Percentiles rank a stretch among this genome's conserved stretches.
Conservation (phyloP, 2,113 vertebrate genomes). For the Sinocyclocheilus maitianheensis region DNA sequence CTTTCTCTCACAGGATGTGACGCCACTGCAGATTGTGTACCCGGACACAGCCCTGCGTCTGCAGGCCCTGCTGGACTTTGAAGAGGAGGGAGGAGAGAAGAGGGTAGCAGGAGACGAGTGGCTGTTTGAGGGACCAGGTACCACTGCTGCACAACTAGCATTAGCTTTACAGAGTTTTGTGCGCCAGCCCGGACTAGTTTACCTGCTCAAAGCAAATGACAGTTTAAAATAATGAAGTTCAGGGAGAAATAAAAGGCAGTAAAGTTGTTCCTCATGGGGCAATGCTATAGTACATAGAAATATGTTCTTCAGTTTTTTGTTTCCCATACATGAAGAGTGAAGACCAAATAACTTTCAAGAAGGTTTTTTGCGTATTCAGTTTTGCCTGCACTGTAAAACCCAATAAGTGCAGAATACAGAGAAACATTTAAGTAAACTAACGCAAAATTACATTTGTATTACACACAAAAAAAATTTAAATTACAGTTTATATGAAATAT, state of each 20-base stretch:
- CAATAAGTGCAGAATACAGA: too few species aligned
- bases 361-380: not conserved
- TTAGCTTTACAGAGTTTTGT: conserved; percentile 2
- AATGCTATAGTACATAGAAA: not conserved
- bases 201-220: not conserved
- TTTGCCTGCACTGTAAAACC: not conserved
- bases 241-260: not conserved
- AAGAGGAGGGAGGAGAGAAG: conserved; percentile 70
- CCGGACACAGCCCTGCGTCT: conserved; percentile 88
- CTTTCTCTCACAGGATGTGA: conserved; percentile 73
- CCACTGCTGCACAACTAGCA: not conserved
- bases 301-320: not conserved
- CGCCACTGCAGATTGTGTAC: conserved; percentile 85
- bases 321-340: not conserved
- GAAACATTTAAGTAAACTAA: too few species aligned
- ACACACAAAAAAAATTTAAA: too few species aligned
- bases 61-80: conserved; percentile 86
- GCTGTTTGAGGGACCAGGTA: conserved; percentile 91
- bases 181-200: not conserved
- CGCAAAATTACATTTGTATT: too few species aligned
- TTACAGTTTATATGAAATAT: too few species aligned
- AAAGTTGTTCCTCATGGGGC: not conserved
- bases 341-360: not conserved
- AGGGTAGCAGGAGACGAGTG: conserved; percentile 87
- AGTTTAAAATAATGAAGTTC: conserved; percentile 1